Conservation (phyloP, 2,113 vertebrate species). For the Ellobius talpinus region DNA sequence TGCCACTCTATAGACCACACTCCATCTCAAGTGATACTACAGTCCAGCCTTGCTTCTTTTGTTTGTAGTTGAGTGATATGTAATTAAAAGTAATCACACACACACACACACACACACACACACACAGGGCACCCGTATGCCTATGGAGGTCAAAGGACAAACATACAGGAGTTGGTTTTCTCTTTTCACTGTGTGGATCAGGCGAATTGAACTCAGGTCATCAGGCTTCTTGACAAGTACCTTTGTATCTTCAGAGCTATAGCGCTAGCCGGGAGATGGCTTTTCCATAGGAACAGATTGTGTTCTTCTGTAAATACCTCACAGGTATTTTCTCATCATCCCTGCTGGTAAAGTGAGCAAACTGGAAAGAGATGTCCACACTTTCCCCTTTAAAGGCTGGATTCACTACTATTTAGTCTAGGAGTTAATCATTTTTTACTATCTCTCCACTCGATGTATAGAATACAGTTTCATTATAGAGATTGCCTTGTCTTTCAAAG, state of each 20-base stretch:
- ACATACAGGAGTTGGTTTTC: not conserved
- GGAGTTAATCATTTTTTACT: not conserved
- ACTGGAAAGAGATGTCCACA: not conserved
- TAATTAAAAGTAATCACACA: not conserved
- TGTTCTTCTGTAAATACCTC: not conserved
- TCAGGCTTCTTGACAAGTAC: not conserved
- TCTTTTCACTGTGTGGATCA: no score
- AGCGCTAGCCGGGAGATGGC: no score
- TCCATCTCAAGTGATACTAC: not conserved
- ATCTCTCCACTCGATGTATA: not conserved
- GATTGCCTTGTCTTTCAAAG: not conserved
- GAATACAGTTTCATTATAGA: not conserved
- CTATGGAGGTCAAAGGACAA: no score
- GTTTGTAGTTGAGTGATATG: no score
- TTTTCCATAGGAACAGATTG: not conserved
- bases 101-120: not conserved
- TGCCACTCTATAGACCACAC: not conserved
- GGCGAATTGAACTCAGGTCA: not conserved
- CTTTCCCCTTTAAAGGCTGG: not conserved
- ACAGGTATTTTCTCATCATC: not conserved
- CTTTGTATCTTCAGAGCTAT: not conserved
- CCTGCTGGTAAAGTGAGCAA: not conserved
- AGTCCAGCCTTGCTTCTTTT: not conserved
- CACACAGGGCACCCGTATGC: not conserved
- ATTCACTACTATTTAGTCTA: not conserved